These are phyloP conservation scores for Mesorhabditis sp. DNA, from an alignment of 2,888 invertebrate genomes.

Conservation along the genomic window DNA sequence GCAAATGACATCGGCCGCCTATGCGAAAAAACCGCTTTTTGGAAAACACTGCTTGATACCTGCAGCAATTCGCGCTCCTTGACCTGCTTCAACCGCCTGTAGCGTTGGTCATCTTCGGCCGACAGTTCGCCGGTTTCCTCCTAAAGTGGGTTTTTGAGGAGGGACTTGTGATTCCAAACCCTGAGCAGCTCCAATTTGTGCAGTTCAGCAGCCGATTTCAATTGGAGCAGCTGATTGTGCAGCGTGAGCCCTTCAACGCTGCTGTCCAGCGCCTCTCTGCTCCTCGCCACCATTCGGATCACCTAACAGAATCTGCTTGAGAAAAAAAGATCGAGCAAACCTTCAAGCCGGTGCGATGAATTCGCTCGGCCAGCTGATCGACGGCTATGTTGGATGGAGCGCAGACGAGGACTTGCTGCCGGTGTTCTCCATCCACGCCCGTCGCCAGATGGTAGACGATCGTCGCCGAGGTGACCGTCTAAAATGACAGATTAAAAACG, in stretches of 20 bases:
- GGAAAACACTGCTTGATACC: not conserved
- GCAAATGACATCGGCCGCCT: conserved; percentile 94
- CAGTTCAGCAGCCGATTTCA: conserved; percentile 87
- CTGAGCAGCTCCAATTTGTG: conserved; percentile 91
- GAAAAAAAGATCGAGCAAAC: conserved; percentile 34
- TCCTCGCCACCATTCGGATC: conserved; percentile 92
- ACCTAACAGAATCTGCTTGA: conserved; percentile 33
- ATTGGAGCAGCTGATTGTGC: conserved; percentile 91
- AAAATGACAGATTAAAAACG: conserved; percentile 7
- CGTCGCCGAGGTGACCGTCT: conserved; percentile 97
- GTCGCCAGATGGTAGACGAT: conserved; percentile 96
- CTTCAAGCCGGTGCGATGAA: conserved; percentile 91
- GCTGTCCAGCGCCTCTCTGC: conserved; percentile 94
- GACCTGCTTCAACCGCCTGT: conserved; percentile 59
- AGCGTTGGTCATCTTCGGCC: conserved; percentile 88
- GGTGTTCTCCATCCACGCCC: conserved; percentile 65
- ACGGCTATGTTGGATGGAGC: conserved; percentile 99
- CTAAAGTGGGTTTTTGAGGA: conserved; percentile 30
- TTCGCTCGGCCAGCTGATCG: conserved; percentile 96
- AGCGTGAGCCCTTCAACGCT: conserved; percentile 92
- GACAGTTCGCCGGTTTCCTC: conserved; percentile 97
- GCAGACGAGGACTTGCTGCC: conserved; percentile 80
- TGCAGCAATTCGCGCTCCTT: conserved; percentile 28
- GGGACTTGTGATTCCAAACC: conserved; percentile 22
- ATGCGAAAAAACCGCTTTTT: conserved; percentile 38